Base-by-base conservation (phyloP, 2,888 invertebrate genomes). In the Acanthacorydalis orientalis region DNA sequence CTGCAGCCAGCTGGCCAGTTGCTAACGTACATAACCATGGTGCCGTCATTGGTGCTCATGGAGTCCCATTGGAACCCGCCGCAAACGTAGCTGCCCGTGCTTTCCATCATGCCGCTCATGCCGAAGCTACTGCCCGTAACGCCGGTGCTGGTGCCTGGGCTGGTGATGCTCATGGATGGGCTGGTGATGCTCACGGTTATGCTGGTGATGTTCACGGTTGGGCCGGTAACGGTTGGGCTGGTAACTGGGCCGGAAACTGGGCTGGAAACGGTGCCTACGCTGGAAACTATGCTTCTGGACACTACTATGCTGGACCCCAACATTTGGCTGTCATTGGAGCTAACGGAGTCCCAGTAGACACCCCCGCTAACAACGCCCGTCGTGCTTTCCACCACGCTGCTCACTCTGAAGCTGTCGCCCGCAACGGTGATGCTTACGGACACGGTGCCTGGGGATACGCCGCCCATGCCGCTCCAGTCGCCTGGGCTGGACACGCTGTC, bases 161-260 rank as follows among this genome's bases (percentile, higher is more conserved):
- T 47, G 43, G 33, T 48, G 47, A 11, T 49, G 49, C 37, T 44
- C 32, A 10, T 49, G 49, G 37, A 43, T 14, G 33, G 43, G 50
- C 35, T 37, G 52, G 46, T 14, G 40, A 49, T 33, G 34, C 43
- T 44, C 39, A 47, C 23, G 11, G 43, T 46, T n/a, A 7, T 32
- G 14, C 33, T 42, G 48, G 42, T 34, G 42, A 42, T 4, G 33
- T 34, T 35, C 44, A 48, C n/a, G 14, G 15, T 60, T 70, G 70
- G 2, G 23, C 23, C 6, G 70, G 70, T 44, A 69, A 70, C 50
- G 14, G 15, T 60, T 70, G 70, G 2, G 23, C 23, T 23, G 70
- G 70, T 44, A 69, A 70, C 50, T 70, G 70, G 51, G 70, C 70
- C 57, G 70, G 70, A 44, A 69, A 70, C 64, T 66, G 69, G 56